Conservation (phyloP, 2,797 vertebrate species). For the Sebastes goodei region DNA sequence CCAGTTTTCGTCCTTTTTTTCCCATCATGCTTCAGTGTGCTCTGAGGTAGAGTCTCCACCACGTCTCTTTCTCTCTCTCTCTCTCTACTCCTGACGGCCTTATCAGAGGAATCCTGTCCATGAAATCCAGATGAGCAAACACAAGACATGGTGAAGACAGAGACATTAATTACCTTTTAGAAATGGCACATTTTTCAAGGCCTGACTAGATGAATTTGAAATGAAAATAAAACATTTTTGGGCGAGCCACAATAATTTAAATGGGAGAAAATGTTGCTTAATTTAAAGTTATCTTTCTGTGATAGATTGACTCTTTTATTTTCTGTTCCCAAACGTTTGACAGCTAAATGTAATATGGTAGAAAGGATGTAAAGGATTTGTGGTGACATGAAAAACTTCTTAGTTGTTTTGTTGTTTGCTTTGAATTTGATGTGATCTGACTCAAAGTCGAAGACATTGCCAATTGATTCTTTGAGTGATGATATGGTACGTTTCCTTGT, state of each 20-base stretch:
- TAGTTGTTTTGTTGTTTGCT: conserved; percentile 7
- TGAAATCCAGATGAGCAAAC: conserved; percentile 76
- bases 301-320: conserved; percentile 26
- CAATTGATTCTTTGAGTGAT: conserved; percentile 27
- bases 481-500: conserved; percentile 21
- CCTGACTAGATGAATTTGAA: conserved; percentile 47
- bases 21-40: conserved; percentile 4
- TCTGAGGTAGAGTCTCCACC: not conserved
- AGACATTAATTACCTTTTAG: conserved; percentile 69
- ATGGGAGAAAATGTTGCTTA: not conserved
- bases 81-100: conserved; percentile 40
- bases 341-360: not conserved
- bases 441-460: not conserved
- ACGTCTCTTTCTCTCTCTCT: not conserved
- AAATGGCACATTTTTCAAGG: conserved; percentile 51
- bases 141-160: conserved; percentile 57
- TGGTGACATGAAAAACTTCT: not conserved
- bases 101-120: conserved; percentile 70
- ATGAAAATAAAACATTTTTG: conserved; percentile 29
- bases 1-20: conserved; percentile 2
- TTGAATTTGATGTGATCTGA: not conserved
- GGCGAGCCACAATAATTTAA: conserved; percentile 19
- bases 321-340: not conserved
- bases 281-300: conserved; percentile 29
- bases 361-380: conserved; percentile 3